Base-by-base conservation (phyloP, 2,888 invertebrate genomes). In the Cepaea hortensis region DNA sequence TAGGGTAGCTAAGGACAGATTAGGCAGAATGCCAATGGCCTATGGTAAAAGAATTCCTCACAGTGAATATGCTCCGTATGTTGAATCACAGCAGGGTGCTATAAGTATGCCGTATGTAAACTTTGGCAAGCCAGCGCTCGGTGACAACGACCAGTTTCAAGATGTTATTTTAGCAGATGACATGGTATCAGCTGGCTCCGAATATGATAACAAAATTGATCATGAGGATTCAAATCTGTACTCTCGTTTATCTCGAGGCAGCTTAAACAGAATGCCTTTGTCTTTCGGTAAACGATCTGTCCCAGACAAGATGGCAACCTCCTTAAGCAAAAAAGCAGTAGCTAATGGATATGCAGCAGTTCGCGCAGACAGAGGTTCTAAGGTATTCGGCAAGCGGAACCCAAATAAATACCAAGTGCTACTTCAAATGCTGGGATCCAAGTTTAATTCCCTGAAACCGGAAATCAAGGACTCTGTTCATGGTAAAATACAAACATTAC, bases 241-340 rank as follows among this genome's bases (percentile, higher is more conserved):
- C 55, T 55, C 55, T 55, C 55, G 55, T 11, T 9, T 55, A 55
- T 55, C 48, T 20, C 48, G 20, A 50, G 50, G 76, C 20, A 76
- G 50, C 4, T 50, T 76, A 76, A 76, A 76, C 50, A 76, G 76
- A 50, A 76, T 76, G 76, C 76, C 76, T 20, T 20, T 76, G 48
- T 76, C 76, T 50, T 76, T 76, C 48, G 76, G 76, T 0, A 76
- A 76, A 20, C 48, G 76, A 76, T 6, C 55, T 55, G 6, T 11
- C 7, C 11, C 55, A 55, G n/a, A 20, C 3, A 50, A 15, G 50
- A n/a, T 50, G 76, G 0, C 50, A 50, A 20, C 11, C 55, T 9
- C 11, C 6, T 55, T 55, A 11, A 11, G 55, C 55, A 55, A 55
- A 6, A 35, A 1, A 35, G 35, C 35, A 35, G 35, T 35, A 35